Base-by-base conservation (phyloP, 2,888 invertebrate species). In the Pyrochroa serraticornis region DNA sequence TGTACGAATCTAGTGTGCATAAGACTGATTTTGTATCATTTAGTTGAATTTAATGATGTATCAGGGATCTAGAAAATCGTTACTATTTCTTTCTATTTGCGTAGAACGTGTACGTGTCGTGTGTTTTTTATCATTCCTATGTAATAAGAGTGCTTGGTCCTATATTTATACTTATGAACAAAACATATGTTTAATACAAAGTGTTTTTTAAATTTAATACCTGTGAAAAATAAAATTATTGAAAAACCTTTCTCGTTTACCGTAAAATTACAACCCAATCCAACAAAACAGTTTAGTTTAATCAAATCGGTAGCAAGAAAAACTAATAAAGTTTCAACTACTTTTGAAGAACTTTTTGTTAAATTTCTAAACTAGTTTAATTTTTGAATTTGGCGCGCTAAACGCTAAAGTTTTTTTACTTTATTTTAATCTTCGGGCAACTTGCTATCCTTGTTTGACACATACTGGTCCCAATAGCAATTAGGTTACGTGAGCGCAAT, bases 41-140 rank as follows among this genome's bases (percentile, higher is more conserved):
- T 44, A 46, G 53, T 47, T 59, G 6, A 43, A 58, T 36, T 47
- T 35, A 35, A 44, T 9, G 12, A 32, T 14, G 36, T 47, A 42
- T 60, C 60, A 60, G 60, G 60, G 60, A 59, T 8, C n/a, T 14
- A 42, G 22, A 36, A 46, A 50, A 55, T 42, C 50, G 54, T 59
- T 45, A 30, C 30, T 47, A 35, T 41, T 30, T 32, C 32, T 30
- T 38, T 8, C 8, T 41, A 38, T 55, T 49, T 52, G 41, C 36
- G 54, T 52, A 56, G 50, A 13, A 33, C 55, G 60, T 60, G 38
- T 59, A 60, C 55, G 52, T 60, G 60, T 60, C 51, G 60, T 60
- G 60, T 60, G 60, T 60, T 60, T 57, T 38, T 60, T 56, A 55
- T 55, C 60, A 60, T 60, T 60, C 56, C 51, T 56, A 47, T 60